phyloP scores from a whole-genome alignment of 2,797 vertebrate genomes.

The Sebastes hopkinsi region DNA sequence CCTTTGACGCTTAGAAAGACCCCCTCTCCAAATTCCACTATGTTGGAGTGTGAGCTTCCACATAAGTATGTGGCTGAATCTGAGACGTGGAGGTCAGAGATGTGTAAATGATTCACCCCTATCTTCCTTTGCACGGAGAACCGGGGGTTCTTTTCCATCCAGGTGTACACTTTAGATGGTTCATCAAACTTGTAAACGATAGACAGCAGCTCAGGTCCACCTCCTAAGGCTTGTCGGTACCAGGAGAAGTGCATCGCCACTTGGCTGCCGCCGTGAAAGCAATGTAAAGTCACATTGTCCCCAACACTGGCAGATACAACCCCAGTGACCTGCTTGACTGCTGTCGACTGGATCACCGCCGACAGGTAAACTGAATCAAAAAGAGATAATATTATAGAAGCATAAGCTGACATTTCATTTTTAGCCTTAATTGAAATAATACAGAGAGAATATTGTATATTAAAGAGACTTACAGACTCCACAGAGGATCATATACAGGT shows the following conservation, averaged over 20 bases:
- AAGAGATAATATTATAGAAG: neutral
- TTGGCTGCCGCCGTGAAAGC: conserved; percentile 46
- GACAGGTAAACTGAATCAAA: conserved; percentile 1
- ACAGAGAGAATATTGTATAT: accelerated
- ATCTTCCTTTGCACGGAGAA: conserved; percentile 45
- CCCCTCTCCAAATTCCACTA: conserved; percentile 66
- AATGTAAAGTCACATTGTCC: conserved; percentile 55
- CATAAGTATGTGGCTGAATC: conserved; percentile 77
- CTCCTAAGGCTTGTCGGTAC: conserved; percentile 66
- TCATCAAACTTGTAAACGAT: conserved; percentile 58
- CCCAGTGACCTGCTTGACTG: conserved; percentile 18
- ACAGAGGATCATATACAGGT: conserved; percentile 1
- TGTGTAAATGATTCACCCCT: conserved; percentile 54
- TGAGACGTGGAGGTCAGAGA: conserved; percentile 43
- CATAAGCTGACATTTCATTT: neutral
- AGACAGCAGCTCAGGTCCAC: conserved; percentile 53
- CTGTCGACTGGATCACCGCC: neutral
- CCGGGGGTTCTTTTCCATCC: conserved; percentile 42
- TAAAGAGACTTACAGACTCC: conserved; percentile 39
- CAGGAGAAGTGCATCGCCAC: conserved; percentile 73
- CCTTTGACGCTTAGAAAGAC: conserved; percentile 68
- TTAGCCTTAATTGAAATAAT: neutral
- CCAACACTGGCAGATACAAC: conserved; percentile 32
- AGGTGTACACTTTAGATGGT: neutral
- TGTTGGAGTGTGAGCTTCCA: conserved; percentile 64